Conservation (phyloP, 2,888 invertebrate genomes). For the Erynnis tages region DNA sequence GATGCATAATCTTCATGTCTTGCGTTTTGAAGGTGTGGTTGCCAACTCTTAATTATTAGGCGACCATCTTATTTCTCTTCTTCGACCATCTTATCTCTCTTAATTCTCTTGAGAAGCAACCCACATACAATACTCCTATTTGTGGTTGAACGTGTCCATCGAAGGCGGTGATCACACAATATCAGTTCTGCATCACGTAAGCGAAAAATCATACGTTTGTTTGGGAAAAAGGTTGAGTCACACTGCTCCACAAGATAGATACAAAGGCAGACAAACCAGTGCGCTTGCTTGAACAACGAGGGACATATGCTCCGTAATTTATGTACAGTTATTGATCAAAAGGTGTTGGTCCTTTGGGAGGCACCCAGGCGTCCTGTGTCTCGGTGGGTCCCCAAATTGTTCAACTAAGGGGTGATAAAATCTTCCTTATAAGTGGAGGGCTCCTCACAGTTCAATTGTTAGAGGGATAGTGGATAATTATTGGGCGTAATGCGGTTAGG, state of each 20-base stretch:
- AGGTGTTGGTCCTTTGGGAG: slow-evolving; percentile 75
- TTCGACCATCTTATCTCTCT: too few relatives aligned
- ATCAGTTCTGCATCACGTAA: not conserved
- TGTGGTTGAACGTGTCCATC: too few relatives aligned
- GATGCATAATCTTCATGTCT: too few relatives aligned
- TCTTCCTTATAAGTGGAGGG: slow-evolving; percentile 55
- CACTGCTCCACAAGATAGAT: slow-evolving; percentile 29
- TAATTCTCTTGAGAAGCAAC: too few relatives aligned
- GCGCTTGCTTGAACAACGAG: slow-evolving; percentile 70
- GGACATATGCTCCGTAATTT: slow-evolving; percentile 79
- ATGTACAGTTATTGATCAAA: slow-evolving; percentile 82
- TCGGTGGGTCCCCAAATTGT: slow-evolving; percentile 67
- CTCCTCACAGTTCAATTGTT: slow-evolving; percentile 49
- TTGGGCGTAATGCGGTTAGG: slow-evolving; percentile 41
- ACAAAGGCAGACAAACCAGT: slow-evolving; percentile 66
- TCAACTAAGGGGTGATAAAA: slow-evolving; percentile 73
- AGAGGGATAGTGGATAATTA: slow-evolving; percentile 57
- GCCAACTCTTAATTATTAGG: not conserved
- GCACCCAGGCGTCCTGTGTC: slow-evolving; percentile 65
- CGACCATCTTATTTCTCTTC: not conserved
- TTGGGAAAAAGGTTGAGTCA: not conserved
- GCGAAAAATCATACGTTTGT: not conserved
- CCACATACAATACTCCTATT: too few relatives aligned
- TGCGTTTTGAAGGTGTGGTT: not conserved
- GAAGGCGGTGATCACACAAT: too few relatives aligned